Evolutionary conservation across 2,113 vertebrate genomes (phyloP).

Genomic region (Cricetomys ansorgei): DNA sequence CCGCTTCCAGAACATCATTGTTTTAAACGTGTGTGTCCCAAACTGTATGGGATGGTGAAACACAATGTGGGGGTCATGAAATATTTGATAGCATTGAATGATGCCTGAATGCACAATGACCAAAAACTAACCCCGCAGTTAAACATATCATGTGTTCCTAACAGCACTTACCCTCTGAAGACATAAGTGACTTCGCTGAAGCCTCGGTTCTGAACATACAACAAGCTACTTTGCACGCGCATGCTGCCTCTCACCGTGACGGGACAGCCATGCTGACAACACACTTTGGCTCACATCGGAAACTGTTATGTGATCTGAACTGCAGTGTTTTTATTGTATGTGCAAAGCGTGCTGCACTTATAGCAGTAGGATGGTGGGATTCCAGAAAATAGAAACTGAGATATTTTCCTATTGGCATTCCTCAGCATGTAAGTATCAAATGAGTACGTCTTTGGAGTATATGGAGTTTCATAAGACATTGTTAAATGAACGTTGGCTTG

Average conservation of each 20-base stretch:
- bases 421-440: not conserved
- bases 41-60: not conserved
- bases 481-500: not conserved
- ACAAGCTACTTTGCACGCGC: not conserved
- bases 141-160: not conserved
- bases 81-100: not conserved
- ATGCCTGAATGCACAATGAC: not conserved
- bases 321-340: not conserved
- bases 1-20: not conserved
- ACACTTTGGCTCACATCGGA: not conserved
- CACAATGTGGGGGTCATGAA: not conserved
- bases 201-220: not conserved
- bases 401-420: not conserved
- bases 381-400: not conserved
- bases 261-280: not conserved
- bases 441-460: not conserved
- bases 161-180: no score
- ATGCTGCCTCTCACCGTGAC: not conserved
- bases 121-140: not conserved
- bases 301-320: not conserved
- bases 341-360: not conserved
- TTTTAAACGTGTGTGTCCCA: not conserved
- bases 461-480: not conserved
- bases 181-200: not conserved
- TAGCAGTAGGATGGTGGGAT: not conserved